Base-by-base conservation (phyloP, 2,888 invertebrate species). In the Apotomis capreana region DNA sequence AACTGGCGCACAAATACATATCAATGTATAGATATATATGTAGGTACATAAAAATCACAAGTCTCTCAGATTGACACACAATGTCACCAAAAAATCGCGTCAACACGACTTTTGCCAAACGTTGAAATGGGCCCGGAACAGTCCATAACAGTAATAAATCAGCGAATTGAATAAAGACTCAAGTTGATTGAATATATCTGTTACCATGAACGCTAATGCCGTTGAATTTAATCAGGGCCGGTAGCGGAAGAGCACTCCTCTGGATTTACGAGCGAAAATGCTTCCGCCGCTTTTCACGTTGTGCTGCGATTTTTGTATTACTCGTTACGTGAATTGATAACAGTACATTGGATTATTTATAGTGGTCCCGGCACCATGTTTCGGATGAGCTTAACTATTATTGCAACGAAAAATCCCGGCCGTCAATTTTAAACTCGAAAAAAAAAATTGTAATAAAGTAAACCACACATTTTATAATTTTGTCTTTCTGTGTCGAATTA, bases 191-290 rank as follows among this genome's bases (percentile, higher is more conserved):
- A 86, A 86, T 84, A 83, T 81, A 86, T 86, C 85, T 81, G 84
- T 82, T 84, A 81, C 82, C 83, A 82, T 84, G 85, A 87, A 85
- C 85, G 83, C 85, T 88, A 87, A 88, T 87, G 84, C 85, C 77
- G 81, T 82, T 80, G 84, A 85, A 87, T 89, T 88, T 87, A 88
- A 88, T 89, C 88, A 85, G 82, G 77, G 77, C 77, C 79, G 80
- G 80, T 78, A 78, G 80, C 83, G 84, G 87, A 83, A 85, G 81
- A 80, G 81, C 79, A 80, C 80, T 84, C 81, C 76, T 81, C 78
- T 83, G 83, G 83, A 87, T 88, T 88, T 89, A 88, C 82, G 85
- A 86, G 83, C 82, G 84, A 85, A 84, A 86, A 85, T 81, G 84
- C 87, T 87, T 88, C 85, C 87, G 85, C 79, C 75, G 78, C 79